Evolutionary conservation across 2,113 vertebrate species (phyloP), one percentile per base, ranked within the genome.

Genomic region (Cairina moschata): DNA sequence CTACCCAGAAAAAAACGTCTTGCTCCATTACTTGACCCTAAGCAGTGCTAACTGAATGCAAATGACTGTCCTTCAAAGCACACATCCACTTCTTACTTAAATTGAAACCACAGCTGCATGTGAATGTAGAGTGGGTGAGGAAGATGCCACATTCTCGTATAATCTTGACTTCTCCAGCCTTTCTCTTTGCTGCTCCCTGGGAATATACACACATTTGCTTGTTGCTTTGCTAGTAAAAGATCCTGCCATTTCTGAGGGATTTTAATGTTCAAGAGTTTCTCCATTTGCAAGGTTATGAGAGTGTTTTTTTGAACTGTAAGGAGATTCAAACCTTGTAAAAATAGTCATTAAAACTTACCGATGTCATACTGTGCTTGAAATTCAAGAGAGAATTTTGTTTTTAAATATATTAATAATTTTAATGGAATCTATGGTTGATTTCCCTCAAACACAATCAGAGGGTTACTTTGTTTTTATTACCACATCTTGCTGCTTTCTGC

Each of bases 121-220:
- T 34, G 68, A 71, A 28, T 3, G 9, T 11, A 83, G 55, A 31
- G 21, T 17, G 58, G 25, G 52, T 1, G 2, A 79, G 55, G 36
- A 58, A 83, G 65, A 62, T 0, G 2, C 20, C 8, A 8, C 0
- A 0, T 55, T 31, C 40, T 56, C 2, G 4, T 12, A 8, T 8
- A 72, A 17, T 8, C 9, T 1, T 3, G 60, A 17, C 2, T 32
- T 20, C 63, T 85, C 50, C 40, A 94, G 48, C 6, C 18, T 8
- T 54, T 50, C 58, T 67, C 31, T 83, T 63, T 86, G 36, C 38
- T 81, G 13, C 44, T 93, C 8, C 59, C 22, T 71, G 17, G 20
- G 40, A 9, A 85, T 23, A 32, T 11, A 5, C 29, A 62, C 29
- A 48, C 1, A 8, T 86, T 46, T 52, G 10, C 32, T 66, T 63